Conservation (phyloP, 1,140 invertebrate genomes). For the Drosophila yakuba region DNA sequence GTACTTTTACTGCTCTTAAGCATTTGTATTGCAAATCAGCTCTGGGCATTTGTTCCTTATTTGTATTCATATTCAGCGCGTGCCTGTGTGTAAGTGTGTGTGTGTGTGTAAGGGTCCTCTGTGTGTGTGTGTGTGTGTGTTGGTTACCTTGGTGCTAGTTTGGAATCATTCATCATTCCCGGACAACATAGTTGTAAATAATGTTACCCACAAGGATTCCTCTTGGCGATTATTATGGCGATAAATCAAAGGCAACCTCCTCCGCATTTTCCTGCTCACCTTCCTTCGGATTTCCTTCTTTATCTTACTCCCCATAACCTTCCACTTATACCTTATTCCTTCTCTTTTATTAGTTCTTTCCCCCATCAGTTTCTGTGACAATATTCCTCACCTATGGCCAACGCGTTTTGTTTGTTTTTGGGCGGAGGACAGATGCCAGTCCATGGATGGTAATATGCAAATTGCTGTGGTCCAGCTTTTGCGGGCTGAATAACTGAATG, state of each 20-base stretch:
- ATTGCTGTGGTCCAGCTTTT: conserved; percentile 39
- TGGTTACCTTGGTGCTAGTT: conserved; percentile 47
- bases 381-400: conserved; percentile 46
- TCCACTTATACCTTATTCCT: background rate
- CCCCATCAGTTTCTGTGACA: conserved; percentile 25
- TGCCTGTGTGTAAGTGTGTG: background rate
- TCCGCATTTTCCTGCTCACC: background rate
- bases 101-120: background rate
- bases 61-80: background rate
- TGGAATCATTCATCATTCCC: conserved; percentile 74
- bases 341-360: conserved; percentile 11
- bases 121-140: conserved; percentile 6
- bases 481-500: background rate
- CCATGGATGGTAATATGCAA: conserved; percentile 40
- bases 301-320: background rate
- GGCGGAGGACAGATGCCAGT: background rate
- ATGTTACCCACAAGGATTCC: conserved; percentile 78
- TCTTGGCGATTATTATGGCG: conserved; percentile 74
- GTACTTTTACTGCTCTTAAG: background rate
- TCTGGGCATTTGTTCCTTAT: background rate
- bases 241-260: conserved; percentile 71
- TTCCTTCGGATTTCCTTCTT: background rate
- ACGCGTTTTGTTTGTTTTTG: conserved; percentile 36
- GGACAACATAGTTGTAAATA: conserved; percentile 75
- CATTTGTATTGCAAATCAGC: conserved; percentile 3